A percentile compares a stretch with the other conserved stretches of the same genome.
These are phyloP conservation scores for Cephonodes hylas DNA, from an alignment of 2,888 invertebrate species.

Conservation along the genomic window DNA sequence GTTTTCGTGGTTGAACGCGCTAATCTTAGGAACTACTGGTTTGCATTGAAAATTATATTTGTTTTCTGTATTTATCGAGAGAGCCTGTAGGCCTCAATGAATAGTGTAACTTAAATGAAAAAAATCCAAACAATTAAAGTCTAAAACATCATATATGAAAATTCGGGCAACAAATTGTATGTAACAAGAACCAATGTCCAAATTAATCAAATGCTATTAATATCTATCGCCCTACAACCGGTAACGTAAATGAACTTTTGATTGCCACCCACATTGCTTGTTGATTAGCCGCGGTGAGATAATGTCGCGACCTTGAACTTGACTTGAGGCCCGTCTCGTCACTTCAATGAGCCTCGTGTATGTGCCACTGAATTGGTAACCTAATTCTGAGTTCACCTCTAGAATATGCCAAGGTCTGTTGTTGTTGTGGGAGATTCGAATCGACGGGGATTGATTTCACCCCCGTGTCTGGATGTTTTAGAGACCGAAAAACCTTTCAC, in stretches of 20 bases:
- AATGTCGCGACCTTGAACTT: conserved; percentile 43
- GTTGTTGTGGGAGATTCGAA: too few species aligned
- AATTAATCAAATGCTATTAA: background rate
- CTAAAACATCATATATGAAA: too few species aligned
- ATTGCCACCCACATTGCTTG: background rate
- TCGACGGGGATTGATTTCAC: too few species aligned
- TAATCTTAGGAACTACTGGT: too few species aligned
- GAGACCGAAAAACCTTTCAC: too few species aligned
- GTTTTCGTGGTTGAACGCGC: too few species aligned
- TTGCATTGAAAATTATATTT: too few species aligned
- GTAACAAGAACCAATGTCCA: background rate
- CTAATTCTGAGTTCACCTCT: background rate
- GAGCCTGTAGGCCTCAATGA: too few species aligned
- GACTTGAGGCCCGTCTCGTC: conserved; percentile 31
- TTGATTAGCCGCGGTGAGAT: background rate
- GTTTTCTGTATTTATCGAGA: too few species aligned
- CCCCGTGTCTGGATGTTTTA: too few species aligned
- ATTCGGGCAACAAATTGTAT: background rate
- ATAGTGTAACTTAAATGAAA: too few species aligned
- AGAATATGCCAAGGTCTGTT: background rate
- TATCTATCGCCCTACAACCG: conserved; percentile 17
- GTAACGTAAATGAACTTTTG: conserved; percentile 17
- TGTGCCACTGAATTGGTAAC: background rate
- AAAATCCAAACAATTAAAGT: too few species aligned
- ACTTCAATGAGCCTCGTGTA: background rate